Conservation (phyloP, 2,113 vertebrate genomes). For the Apeltes quadracus region DNA sequence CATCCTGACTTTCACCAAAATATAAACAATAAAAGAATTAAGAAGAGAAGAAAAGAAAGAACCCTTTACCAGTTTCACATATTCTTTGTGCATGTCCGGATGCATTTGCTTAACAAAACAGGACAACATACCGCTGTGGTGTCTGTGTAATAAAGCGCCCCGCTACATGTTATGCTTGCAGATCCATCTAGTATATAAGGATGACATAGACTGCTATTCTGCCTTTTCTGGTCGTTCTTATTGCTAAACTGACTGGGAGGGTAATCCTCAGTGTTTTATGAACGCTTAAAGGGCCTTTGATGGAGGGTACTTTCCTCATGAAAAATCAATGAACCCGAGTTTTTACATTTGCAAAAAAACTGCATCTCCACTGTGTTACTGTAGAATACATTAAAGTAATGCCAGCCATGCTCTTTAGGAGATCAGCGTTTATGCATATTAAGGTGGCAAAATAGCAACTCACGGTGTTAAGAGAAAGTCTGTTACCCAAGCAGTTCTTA, state of each 20-base stretch:
- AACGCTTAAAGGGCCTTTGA: constrained; percentile 47
- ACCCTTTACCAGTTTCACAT: constrained; percentile 17
- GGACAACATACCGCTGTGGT: constrained; percentile 1
- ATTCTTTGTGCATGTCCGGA: constrained; percentile 12
- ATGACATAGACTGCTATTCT: background rate
- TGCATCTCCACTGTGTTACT: constrained; percentile 64
- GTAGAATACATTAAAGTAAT: constrained; percentile 66
- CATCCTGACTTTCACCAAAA: constrained; percentile 38
- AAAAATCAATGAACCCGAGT: constrained; percentile 62
- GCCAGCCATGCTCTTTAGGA: constrained; percentile 66
- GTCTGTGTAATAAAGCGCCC: background rate
- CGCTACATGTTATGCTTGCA: background rate
- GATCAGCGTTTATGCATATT: constrained; percentile 78
- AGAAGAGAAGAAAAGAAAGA: background rate
- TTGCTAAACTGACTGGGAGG: constrained; percentile 21
- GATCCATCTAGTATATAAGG: background rate
- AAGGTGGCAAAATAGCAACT: constrained; percentile 73
- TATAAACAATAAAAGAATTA: constrained; percentile 12
- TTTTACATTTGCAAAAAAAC: constrained; percentile 64
- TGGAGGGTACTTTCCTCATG: constrained; percentile 56
- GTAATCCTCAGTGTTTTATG: constrained; percentile 52
- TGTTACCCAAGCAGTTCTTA: constrained; percentile 71
- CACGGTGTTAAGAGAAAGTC: constrained; percentile 66
- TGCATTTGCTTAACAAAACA: constrained; percentile 8
- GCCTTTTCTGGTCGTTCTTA: constrained; percentile 7